phyloP scores from a whole-genome alignment of 2,888 invertebrate genomes.

The Drosophila suboccidentalis region DNA sequence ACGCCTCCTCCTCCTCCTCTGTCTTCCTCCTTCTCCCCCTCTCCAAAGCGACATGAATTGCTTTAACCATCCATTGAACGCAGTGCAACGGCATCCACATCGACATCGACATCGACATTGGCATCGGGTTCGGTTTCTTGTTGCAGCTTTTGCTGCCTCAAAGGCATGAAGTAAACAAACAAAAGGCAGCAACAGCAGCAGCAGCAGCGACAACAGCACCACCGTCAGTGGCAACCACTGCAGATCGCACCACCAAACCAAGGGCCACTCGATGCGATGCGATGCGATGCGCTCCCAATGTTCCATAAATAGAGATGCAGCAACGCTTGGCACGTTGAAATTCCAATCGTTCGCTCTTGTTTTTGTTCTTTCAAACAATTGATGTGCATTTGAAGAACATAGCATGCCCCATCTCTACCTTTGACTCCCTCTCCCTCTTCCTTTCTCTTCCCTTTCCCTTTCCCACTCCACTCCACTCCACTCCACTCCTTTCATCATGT shows the following conservation, averaged over 20 bases:
- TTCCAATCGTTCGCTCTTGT: conserved; percentile 55
- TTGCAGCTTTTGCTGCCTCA: conserved; percentile 38
- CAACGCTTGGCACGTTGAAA: conserved; percentile 50
- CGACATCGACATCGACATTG: background rate
- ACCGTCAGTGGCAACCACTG: conserved; percentile 34
- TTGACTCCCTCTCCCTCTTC: background rate
- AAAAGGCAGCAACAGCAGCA: conserved; percentile 44
- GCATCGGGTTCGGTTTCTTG: conserved; percentile 43
- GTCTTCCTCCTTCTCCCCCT: background rate
- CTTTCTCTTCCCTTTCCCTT: background rate
- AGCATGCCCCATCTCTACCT: conserved; percentile 35
- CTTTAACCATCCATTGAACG: conserved; percentile 45
- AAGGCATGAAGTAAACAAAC: conserved; percentile 53
- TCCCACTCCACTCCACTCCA: background rate
- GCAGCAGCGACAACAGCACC: conserved; percentile 5
- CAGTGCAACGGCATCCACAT: conserved; percentile 59
- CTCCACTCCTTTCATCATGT: conserved; percentile 1
- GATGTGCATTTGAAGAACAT: conserved; percentile 70
- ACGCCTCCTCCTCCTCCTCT: background rate
- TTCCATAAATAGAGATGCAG: conserved; percentile 75
- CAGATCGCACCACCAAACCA: conserved; percentile 47
- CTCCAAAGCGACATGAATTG: conserved; percentile 5
- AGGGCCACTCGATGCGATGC: conserved; percentile 49
- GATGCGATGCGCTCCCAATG: conserved; percentile 48
- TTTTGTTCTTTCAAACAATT: conserved; percentile 63